Conservation (phyloP, 2,888 invertebrate species). For the Myathropa florea region DNA sequence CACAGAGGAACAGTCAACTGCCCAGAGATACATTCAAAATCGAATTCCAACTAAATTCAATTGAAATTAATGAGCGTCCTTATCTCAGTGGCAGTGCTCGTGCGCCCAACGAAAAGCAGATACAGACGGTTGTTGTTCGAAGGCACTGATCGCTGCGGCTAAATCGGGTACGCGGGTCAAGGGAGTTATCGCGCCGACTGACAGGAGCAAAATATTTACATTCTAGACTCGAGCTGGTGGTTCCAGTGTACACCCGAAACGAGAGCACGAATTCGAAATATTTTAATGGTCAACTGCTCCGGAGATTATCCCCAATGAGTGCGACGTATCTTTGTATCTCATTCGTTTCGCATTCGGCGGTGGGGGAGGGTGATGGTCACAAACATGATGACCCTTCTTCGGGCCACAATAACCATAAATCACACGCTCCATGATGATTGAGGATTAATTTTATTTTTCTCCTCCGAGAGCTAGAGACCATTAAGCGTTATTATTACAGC, state of each 20-base stretch:
- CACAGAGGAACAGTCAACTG: no score
- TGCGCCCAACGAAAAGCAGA: background rate
- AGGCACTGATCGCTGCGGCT: constrained; percentile 24
- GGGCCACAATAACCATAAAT: constrained; percentile 36
- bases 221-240: background rate
- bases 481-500: constrained; percentile 27
- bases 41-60: constrained; percentile 60
- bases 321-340: constrained; percentile 18
- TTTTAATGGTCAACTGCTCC: constrained; percentile 16
- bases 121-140: constrained; percentile 41
- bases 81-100: constrained; percentile 37
- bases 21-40: constrained; percentile 46
- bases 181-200: constrained; percentile 42
- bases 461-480: background rate
- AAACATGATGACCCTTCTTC: constrained; percentile 9
- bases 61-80: constrained; percentile 59
- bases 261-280: background rate
- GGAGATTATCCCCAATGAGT: constrained; percentile 29
- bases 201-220: constrained; percentile 33
- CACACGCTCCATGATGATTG: constrained; percentile 39
- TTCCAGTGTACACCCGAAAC: background rate
- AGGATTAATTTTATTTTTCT: constrained; percentile 2
- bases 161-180: constrained; percentile 56
- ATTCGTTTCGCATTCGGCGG: background rate
- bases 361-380: background rate